These are phyloP conservation scores for Phlogophora meticulosa DNA, from an alignment of 2,888 invertebrate species.

Conservation along the genomic window DNA sequence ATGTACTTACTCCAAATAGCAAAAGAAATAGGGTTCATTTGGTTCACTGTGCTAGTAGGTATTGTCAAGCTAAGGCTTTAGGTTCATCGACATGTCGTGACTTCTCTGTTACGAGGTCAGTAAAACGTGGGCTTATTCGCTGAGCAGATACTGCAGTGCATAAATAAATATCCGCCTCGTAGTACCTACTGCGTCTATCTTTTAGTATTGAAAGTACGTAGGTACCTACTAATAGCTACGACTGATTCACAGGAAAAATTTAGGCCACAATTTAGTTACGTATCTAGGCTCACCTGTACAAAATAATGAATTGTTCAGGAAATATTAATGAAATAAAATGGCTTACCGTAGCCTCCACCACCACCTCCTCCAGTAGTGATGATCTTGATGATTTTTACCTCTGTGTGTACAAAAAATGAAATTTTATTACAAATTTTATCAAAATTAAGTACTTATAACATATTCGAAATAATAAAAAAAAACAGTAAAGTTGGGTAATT, in stretches of 20 bases:
- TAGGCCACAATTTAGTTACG: background rate
- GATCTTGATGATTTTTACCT: conserved; percentile 67
- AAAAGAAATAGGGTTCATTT: background rate
- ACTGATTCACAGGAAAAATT: background rate
- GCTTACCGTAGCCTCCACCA: conserved; percentile 73
- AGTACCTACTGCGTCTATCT: background rate
- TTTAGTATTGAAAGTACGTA: background rate
- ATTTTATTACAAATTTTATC: background rate
- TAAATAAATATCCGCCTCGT: conserved; percentile 11
- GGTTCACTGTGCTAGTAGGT: background rate
- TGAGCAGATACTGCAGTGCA: conserved; percentile 2
- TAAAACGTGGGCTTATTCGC: conserved; percentile 20
- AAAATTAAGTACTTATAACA: too few species aligned
- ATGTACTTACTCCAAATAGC: background rate
- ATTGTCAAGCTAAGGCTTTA: conserved; percentile 4
- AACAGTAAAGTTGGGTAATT: background rate
- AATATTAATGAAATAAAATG: background rate
- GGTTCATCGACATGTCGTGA: conserved; percentile 38
- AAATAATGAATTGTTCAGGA: background rate
- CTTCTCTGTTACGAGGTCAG: conserved; percentile 41
- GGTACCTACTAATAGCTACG: background rate
- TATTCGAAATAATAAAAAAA: background rate
- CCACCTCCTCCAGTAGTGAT: conserved; percentile 69
- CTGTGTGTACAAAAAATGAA: conserved; percentile 52
- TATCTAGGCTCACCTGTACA: background rate